Evolutionary conservation across 1,140 invertebrate genomes (phyloP).

Genomic region (Hyphantria cunea): DNA sequence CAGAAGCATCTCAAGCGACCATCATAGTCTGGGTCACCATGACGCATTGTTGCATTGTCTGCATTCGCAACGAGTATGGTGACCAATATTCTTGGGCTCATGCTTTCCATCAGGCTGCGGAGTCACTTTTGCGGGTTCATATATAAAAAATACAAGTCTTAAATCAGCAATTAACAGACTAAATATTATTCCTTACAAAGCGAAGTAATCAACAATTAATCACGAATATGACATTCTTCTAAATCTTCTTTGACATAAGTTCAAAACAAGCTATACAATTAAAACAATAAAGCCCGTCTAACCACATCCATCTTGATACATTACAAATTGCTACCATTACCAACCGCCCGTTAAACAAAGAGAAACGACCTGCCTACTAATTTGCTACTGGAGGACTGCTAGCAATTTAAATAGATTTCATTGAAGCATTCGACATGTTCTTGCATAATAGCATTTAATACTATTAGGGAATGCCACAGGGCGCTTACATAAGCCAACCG

Average conservation of each 20-base stretch:
- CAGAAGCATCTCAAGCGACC: too few species aligned
- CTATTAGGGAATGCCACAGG: constrained; percentile 1
- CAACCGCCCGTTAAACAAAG: background rate
- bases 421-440: background rate
- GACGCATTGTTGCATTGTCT: too few species aligned
- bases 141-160: too few species aligned
- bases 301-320: background rate
- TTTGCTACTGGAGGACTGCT: background rate
- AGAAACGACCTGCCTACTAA: constrained; percentile 3
- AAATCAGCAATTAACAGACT: too few species aligned
- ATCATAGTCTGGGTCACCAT: too few species aligned
- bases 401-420: background rate
- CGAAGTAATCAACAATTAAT: background rate
- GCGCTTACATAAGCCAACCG: background rate
- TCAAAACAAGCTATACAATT: background rate
- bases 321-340: background rate
- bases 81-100: too few species aligned
- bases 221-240: background rate
- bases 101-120: too few species aligned
- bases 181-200: too few species aligned
- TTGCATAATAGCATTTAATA: background rate
- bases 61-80: too few species aligned
- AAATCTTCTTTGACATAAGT: background rate
- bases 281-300: background rate
- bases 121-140: too few species aligned